Evolutionary conservation across 2,113 vertebrate genomes (phyloP), one percentile per base, ranked within the genome.

Genomic region (Pseudorasbora parva): DNA sequence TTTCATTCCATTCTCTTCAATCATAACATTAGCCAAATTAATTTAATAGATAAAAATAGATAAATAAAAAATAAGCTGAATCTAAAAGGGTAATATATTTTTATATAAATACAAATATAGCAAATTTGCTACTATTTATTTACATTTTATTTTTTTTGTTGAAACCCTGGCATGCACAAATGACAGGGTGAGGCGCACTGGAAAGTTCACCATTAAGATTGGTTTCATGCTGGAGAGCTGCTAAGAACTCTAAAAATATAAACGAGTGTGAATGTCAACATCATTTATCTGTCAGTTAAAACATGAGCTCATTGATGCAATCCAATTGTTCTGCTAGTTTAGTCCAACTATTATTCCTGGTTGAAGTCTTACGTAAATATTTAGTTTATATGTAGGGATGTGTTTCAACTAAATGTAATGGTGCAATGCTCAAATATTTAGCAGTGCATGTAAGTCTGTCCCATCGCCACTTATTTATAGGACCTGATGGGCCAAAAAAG

Each of bases 281-380:
- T 72, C 21, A 72, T 72, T 72, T 47, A 72, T 72, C 69, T 72
- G 69, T 72, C 41, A 72, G 43, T 72, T 72, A 45, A 45, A 72
- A 72, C 69, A 72, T 45, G 69, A 47, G 69, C 21, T 23, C 69
- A 72, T 12, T 72, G 69, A 72, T 45, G 21, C 21, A 71, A 71
- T 25, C 41, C 41, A 45, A 47, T 47, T 5, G 2, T 41, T 47
- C 41, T 72, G 43, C 41, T 21, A 72, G 68, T 4, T 45, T 47
- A 25, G 25, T 47, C n/a, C 68, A 72, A 72, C 41, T 72, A 47
- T 72, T 25, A 15, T 7, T 45, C 11, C 14, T 54, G 14, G 72
- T 74, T 74, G 23, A 49, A 27, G 14, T 17, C 47, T 74, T 74
- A 8, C 8, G 23, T 51, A 51, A 74, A 74, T 74, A 74, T 49